Conservation (phyloP, 2,113 vertebrate species). For the Tachycineta bicolor region DNA sequence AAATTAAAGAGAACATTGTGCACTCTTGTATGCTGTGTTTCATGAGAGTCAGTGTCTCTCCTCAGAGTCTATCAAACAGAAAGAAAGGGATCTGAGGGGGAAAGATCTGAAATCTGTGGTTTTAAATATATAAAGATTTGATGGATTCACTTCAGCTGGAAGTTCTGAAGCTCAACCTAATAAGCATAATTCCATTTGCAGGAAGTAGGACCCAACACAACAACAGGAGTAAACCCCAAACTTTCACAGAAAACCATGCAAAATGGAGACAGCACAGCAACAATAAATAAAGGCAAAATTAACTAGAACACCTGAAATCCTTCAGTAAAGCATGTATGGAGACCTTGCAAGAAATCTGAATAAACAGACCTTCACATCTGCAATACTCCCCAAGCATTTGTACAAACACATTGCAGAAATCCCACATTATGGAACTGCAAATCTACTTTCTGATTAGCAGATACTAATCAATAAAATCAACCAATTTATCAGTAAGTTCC, state of each 20-base stretch:
- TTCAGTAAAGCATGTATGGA: neutral
- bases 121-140: neutral
- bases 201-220: neutral
- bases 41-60: neutral
- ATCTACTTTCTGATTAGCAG: neutral
- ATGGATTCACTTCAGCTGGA: neutral
- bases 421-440: rapidly evolving
- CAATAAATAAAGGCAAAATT: neutral
- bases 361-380: neutral
- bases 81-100: neutral
- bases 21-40: neutral
- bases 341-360: neutral
- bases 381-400: neutral
- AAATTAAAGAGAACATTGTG: neutral
- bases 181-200: neutral
- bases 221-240: neutral
- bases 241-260: neutral
- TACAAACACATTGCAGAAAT: neutral
- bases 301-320: neutral
- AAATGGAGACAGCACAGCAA: neutral
- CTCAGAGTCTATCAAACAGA: neutral
- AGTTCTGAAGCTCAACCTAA: neutral
- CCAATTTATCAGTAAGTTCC: neutral
- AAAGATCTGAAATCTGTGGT: neutral
- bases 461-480: neutral